Evolutionary conservation across 2,888 invertebrate species (phyloP).

Genomic region (Lysandra coridon): DNA sequence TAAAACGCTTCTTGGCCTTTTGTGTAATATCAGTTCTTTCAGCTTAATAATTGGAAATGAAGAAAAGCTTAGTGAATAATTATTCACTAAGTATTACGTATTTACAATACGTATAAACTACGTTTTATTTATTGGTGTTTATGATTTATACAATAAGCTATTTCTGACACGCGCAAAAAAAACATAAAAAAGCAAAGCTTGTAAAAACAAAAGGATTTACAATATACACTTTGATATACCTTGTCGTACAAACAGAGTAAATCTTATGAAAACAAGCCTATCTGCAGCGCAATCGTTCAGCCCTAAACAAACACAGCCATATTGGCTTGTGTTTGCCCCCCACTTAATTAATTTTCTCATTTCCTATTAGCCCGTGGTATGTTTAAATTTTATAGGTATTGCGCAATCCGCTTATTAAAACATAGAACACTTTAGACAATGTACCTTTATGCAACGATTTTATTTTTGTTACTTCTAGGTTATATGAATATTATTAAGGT

Average conservation of each 20-base stretch:
- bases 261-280: constrained; percentile 38
- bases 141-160: too few relatives aligned
- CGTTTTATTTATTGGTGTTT: too few relatives aligned
- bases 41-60: too few relatives aligned
- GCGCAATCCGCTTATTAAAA: not conserved
- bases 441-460: not conserved
- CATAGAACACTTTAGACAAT: not conserved
- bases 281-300: constrained; percentile 43
- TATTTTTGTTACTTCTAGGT: too few relatives aligned
- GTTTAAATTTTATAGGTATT: constrained; percentile 17
- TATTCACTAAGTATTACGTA: too few relatives aligned
- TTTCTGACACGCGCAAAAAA: not conserved
- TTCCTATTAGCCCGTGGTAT: constrained; percentile 52
- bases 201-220: not conserved
- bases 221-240: constrained; percentile 11
- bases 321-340: constrained; percentile 61
- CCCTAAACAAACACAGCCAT: constrained; percentile 66
- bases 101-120: too few relatives aligned
- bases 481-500: too few relatives aligned
- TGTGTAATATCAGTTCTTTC: too few relatives aligned
- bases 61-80: too few relatives aligned
- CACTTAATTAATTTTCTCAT: constrained; percentile 76
- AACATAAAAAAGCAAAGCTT: not conserved
- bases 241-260: constrained; percentile 20
- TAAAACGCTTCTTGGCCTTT: too few relatives aligned